Conservation (phyloP, 2,888 invertebrate genomes). For the Netelia inedita region DNA sequence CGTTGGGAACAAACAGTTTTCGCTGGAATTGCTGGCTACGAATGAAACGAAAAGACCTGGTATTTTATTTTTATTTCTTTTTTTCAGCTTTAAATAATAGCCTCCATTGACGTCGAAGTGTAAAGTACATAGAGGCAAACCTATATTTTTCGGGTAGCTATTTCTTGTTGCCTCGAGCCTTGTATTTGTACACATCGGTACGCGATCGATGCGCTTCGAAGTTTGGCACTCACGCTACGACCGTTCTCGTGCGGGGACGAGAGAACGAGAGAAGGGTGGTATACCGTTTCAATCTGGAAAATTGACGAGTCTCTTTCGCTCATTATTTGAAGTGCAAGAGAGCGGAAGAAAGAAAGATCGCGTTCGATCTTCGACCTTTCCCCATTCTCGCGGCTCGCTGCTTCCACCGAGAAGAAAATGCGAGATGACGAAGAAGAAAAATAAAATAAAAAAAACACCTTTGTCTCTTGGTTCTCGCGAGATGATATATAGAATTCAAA, state of each 20-base stretch:
- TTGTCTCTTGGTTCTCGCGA: slow-evolving; percentile 20
- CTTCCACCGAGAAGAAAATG: slow-evolving; percentile 32
- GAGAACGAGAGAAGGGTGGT: neutral
- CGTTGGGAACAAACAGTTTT: slow-evolving; percentile 37
- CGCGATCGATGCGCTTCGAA: neutral
- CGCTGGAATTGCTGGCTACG: slow-evolving; percentile 35
- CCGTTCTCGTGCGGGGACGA: neutral
- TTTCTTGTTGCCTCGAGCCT: slow-evolving; percentile 28
- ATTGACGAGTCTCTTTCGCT: slow-evolving; percentile 43
- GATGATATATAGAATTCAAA: slow-evolving; percentile 49
- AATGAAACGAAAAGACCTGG: slow-evolving; percentile 20
- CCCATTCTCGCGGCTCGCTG: slow-evolving; percentile 4
- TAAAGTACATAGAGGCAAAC: slow-evolving; percentile 18
- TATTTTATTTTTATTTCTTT: slow-evolving; percentile 25
- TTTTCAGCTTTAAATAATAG: slow-evolving; percentile 34
- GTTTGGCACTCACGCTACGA: neutral
- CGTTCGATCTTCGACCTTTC: slow-evolving; percentile 31
- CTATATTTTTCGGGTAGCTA: slow-evolving; percentile 17
- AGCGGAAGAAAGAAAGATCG: slow-evolving; percentile 18
- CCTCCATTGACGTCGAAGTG: slow-evolving; percentile 35
- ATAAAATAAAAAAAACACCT: slow-evolving; percentile 23
- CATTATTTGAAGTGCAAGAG: slow-evolving; percentile 47
- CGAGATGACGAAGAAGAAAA: slow-evolving; percentile 5
- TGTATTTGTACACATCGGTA: neutral
- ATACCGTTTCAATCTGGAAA: slow-evolving; percentile 48